A percentile compares a stretch with the other conserved stretches of the same genome.
These are phyloP conservation scores for Scaptomyza graminum DNA, from an alignment of 1,140 invertebrate species.

Conservation along the genomic window DNA sequence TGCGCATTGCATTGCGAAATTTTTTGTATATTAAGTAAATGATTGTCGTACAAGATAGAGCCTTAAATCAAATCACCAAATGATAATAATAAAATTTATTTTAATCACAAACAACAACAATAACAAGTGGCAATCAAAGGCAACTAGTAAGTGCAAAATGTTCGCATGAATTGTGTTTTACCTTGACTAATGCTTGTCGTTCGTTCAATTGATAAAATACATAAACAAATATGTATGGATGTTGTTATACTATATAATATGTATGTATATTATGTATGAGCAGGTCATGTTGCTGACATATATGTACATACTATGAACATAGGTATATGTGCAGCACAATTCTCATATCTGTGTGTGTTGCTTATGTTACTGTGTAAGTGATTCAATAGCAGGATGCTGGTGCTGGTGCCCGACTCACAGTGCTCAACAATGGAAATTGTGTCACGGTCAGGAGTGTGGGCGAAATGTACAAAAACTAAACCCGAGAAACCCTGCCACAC, in stretches of 20 bases:
- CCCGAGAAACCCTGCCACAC: conserved; percentile 48
- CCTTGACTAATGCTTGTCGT: conserved; percentile 22
- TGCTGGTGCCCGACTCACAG: conserved; percentile 24
- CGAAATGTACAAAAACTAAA: conserved; percentile 30
- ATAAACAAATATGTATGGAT: conserved; percentile 13
- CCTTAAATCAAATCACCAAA: conserved; percentile 64
- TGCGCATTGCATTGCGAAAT: conserved; percentile 4
- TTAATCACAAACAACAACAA: conserved; percentile 39
- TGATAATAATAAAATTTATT: conserved; percentile 50
- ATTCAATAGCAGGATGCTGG: conserved; percentile 24
- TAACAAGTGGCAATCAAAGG: conserved; percentile 3
- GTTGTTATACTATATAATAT: conserved; percentile 2
- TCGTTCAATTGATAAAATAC: conserved; percentile 36
- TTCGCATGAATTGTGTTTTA: conserved; percentile 18
- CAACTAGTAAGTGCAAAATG: neutral
- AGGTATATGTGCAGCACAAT: neutral
- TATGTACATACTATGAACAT: neutral
- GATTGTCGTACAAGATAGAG: conserved; percentile 48
- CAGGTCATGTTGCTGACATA: conserved; percentile 1
- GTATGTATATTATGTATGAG: conserved; percentile 12
- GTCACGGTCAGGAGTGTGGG: conserved; percentile 78
- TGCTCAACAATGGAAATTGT: conserved; percentile 72
- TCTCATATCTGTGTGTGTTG: neutral
- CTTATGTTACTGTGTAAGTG: conserved; percentile 24
- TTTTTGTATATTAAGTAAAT: conserved; percentile 26